Evolutionary conservation across 2,797 vertebrate species (phyloP), one percentile per base, ranked within the genome.

Genomic region (Pseudochirops corinnae): DNA sequence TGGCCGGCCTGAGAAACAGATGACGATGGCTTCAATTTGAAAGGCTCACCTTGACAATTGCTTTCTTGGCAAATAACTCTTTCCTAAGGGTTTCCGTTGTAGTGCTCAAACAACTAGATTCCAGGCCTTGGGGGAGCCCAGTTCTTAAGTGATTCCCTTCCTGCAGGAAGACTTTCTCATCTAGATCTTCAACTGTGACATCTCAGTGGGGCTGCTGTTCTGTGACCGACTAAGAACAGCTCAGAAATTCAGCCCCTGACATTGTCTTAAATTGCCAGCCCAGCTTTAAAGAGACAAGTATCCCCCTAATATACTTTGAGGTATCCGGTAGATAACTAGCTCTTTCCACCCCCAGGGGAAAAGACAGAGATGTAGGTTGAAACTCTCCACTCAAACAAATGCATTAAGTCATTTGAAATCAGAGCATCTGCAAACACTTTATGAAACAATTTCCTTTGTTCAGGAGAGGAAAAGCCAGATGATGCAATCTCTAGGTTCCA

Each of bases 401-500:
- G 93, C 52, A 90, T 93, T 96, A 97, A 97, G 96, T 96, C 87
- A 97, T 96, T 96, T 94, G 55, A 97, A 97, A 95, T 97, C 95
- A 97, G 28, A 98, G 60, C 94, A 96, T 98, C 98, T 98, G 95
- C 95, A 98, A 97, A 97, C 33, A 62, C 96, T 98, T 97, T 98
- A 56, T 93, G 97, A 95, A 97, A 96, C 95, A 67, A 96, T 97
- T 98, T 97, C 90, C 94, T 98, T 98, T 98, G 96, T 98, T 98
- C 91, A 93, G 95, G 90, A 95, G 90, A 95, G 90, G 96, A 97
- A 97, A 98, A 31, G 94, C 96, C 97, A 96, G 93, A 97, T 98
- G 94, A 96, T 92, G 91, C 31, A n/a, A 96, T 29, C 96, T 91
- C 97, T 94, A 96, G 58, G 90, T 94, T 95, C 97, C 97, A 96